Evolutionary conservation across 2,888 invertebrate species (phyloP), one percentile per base, ranked within the genome.

Genomic region (Tipula unca): DNA sequence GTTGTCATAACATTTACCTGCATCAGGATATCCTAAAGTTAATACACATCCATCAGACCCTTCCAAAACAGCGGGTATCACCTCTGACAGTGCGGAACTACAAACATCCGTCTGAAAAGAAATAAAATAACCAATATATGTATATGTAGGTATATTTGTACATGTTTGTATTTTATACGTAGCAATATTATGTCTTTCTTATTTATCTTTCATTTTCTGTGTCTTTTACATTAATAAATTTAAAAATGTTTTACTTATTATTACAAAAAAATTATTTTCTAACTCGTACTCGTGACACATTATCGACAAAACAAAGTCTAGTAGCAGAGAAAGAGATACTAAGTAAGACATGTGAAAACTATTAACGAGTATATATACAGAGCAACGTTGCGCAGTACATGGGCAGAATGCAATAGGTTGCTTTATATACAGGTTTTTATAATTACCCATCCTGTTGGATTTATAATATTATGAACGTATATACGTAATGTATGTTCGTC

Each of bases 41-140:
- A 97, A 95, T 89, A 97, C 93, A 91, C 96, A 96, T 87, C 98
- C 98, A 91, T 98, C 98, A 69, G 96, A 96, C 84, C 98, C 98
- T 89, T 97, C 97, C 90, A 98, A 95, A 88, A 98, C 98, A 69
- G 98, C 96, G 89, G 98, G 97, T 88, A 99, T 96, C 89, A 98
- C 97, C 90, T 99, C 98, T 87, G 97, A 96, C 88, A 99, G 92
- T 85, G 97, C 97, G 89, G 96, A 95, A 87, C 97, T 94, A 90
- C 97, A 97, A 87, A 98, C 94, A 91, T 98, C 98, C 88, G 95
- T 94, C 97, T 98, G 94, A 29, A 84, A 84, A 84, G 20, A 69
- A 69, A 69, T n/a, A n/a, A 83, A 35, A 83, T 82, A 32, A 32
- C 82, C 69, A 69, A 69, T 39, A 39, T 10, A 35, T 35, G 6